Evolutionary conservation across 1,140 invertebrate genomes (phyloP), one percentile per base, ranked within the genome.

Genomic region (Cotesia chilonis): DNA sequence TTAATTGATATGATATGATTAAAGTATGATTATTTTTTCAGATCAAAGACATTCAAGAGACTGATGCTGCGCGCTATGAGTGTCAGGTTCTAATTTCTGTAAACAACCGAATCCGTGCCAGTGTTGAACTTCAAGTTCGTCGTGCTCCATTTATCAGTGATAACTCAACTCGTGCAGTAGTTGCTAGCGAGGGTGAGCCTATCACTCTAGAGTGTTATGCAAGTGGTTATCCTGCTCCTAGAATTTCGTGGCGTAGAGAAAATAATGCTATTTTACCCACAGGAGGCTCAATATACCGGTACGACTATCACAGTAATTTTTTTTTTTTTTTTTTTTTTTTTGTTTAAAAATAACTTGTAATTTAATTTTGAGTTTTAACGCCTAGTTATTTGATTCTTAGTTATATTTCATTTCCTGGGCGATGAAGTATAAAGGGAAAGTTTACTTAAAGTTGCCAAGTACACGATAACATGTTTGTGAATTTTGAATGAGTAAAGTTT

Each of bases 41-140:
- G 91, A 93, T 97, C n/a, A 96, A 95, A 86, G 95, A 97, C 80
- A 95, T 97, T 66, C 95, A 97, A 89, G 96, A 98, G 85, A 96
- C 94, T 0, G 96, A 98, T 84, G 94, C 94, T 0, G 96, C 95
- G 28, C 90, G 89, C 76, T 97, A 97, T 82, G 91, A 93, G 68
- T 98, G 96, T 78, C 93, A 96, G 85, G 92, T 97, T 28, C 83
- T 96, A 4, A 92, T 96, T 68, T 92, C 93, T 0, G 82, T 94
- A 0, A 93, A 88, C 54, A 96, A 92, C 81, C 92, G 91, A 82
- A 92, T 96, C 6, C 90, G 91, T 0, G 95, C 94, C 5, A 91
- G 94, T 83, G 95, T 96, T 4, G 92, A 94, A 76, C 85, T 97
- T 0, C 91, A 93, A 78, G 95, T 97, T 1, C 88, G 95, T 12